Percentiles rank a stretch among this genome's conserved stretches.
phyloP scores from a whole-genome alignment of 2,888 invertebrate species.

The Idaea biselata region DNA sequence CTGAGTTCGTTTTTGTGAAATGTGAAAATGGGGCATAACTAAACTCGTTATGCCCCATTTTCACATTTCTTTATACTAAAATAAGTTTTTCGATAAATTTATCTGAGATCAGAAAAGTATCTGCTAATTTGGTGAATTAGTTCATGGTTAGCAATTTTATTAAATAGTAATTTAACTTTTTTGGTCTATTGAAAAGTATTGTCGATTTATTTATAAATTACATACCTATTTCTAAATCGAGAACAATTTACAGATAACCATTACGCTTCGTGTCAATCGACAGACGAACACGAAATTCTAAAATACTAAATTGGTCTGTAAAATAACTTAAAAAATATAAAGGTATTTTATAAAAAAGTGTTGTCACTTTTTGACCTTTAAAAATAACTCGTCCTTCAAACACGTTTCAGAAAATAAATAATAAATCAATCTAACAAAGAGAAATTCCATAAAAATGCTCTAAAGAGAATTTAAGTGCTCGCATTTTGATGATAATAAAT shows the following conservation, averaged over 20 bases:
- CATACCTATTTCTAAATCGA: neutral
- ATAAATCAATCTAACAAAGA: neutral
- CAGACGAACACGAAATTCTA: neutral
- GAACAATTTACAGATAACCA: neutral
- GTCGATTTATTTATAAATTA: neutral
- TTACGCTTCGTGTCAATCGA: neutral
- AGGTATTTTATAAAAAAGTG: neutral
- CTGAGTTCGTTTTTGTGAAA: too few species aligned
- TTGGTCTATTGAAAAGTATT: neutral
- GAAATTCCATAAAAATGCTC: neutral
- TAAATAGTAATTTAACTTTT: neutral
- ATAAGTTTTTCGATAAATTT: neutral
- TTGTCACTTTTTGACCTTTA: neutral
- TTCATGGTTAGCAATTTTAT: neutral
- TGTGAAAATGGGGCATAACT: too few species aligned
- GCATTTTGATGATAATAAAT: neutral
- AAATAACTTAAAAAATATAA: neutral
- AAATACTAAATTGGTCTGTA: neutral
- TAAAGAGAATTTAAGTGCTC: slow-evolving; percentile 1
- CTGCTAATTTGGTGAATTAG: neutral
- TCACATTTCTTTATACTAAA: too few species aligned
- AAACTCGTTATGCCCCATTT: too few species aligned
- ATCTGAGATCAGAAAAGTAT: neutral
- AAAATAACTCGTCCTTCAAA: neutral
- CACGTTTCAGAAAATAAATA: neutral